Percentiles rank a stretch among this genome's conserved stretches.
Evolutionary conservation across 2,888 invertebrate species (phyloP).

Genomic region (Philhelius pedissequus): DNA sequence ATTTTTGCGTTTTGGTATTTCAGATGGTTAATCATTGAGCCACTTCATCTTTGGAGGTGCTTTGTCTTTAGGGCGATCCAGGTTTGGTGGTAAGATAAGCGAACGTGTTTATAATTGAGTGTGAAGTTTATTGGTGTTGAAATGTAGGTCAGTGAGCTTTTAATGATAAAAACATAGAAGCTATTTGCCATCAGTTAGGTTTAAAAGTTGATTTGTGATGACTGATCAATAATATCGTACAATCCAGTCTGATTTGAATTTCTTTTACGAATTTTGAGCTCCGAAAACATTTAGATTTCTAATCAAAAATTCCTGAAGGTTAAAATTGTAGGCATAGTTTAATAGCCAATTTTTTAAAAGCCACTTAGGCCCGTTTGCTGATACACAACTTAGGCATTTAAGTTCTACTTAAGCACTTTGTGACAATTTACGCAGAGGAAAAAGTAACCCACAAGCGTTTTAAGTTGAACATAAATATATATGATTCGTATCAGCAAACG

Average conservation of each 20-base stretch:
- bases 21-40: not conserved
- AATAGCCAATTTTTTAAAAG: too few relatives aligned
- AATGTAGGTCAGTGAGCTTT: not conserved
- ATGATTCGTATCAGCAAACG: too few relatives aligned
- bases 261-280: too few relatives aligned
- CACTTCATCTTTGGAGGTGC: not conserved
- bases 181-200: not conserved
- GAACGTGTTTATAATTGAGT: not conserved
- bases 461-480: too few relatives aligned
- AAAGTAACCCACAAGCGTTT: too few relatives aligned
- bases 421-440: too few relatives aligned
- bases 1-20: not conserved
- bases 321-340: too few relatives aligned
- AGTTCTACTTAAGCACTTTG: too few relatives aligned
- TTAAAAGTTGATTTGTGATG: not conserved
- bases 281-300: too few relatives aligned
- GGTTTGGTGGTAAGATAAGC: not conserved
- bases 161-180: not conserved
- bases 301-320: too few relatives aligned
- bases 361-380: too few relatives aligned
- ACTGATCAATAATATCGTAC: not conserved
- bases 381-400: too few relatives aligned
- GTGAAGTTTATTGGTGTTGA: not conserved
- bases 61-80: not conserved
- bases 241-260: not conserved